Evolutionary conservation across 2,797 vertebrate species (phyloP).

Genomic region (Argya squamiceps): DNA sequence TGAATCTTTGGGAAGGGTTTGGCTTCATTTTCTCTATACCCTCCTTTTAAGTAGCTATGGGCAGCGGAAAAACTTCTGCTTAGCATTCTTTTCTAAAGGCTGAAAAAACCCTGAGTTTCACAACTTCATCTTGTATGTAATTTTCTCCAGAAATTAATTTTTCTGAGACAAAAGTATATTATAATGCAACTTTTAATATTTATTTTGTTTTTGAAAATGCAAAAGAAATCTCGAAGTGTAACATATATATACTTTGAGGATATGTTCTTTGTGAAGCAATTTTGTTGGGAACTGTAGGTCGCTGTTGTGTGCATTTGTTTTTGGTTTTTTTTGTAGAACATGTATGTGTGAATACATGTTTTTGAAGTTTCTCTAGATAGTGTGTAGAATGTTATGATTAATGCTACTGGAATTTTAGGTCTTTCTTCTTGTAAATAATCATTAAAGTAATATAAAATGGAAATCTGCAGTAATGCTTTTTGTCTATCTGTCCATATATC

Average conservation of each 20-base stretch:
- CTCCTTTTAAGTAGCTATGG: neutral
- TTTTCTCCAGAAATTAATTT: neutral
- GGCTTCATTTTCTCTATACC: neutral
- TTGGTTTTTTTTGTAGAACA: neutral
- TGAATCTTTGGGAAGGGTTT: neutral
- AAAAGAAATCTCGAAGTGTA: neutral
- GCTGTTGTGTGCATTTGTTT: neutral
- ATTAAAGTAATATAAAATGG: neutral
- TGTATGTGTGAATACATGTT: neutral
- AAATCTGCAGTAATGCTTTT: neutral
- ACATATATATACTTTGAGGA: neutral
- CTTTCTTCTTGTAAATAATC: neutral
- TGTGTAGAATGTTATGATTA: neutral
- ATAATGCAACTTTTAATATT: neutral
- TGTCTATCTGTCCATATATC: neutral
- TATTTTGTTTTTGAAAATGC: neutral
- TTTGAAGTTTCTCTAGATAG: neutral
- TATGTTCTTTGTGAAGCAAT: neutral
- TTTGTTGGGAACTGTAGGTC: neutral
- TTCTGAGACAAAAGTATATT: neutral
- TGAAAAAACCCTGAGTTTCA: fast-evolving
- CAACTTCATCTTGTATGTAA: neutral
- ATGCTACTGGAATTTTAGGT: neutral
- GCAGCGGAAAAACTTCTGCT: neutral
- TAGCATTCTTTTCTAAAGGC: neutral